These are phyloP conservation scores for Sula dactylatra DNA, from an alignment of 2,113 vertebrate species.

Conservation along the genomic window DNA sequence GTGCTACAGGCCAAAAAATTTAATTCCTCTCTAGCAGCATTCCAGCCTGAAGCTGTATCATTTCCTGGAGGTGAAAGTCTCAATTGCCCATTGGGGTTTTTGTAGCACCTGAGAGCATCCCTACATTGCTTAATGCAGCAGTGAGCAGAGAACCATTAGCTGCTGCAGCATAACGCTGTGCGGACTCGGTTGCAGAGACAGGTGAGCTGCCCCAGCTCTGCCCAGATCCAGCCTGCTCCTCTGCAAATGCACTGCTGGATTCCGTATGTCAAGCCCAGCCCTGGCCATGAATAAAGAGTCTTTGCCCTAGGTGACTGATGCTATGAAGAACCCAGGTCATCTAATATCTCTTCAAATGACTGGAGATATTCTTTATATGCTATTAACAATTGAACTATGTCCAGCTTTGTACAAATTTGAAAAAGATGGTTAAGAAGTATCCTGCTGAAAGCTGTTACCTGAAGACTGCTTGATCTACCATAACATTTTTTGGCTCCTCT, in stretches of 20 bases:
- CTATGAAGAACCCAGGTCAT: neutral
- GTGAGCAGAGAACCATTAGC: neutral
- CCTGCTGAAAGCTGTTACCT: neutral
- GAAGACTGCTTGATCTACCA: neutral
- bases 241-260: neutral
- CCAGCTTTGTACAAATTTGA: neutral
- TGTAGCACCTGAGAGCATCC: neutral
- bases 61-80: neutral
- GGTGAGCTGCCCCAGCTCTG: neutral
- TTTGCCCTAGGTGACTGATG: neutral
- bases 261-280: rapidly evolving
- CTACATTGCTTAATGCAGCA: neutral
- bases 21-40: neutral
- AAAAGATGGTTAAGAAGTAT: neutral
- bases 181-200: neutral
- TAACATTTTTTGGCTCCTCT: neutral
- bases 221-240: neutral
- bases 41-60: neutral
- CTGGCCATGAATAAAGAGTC: neutral
- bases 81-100: neutral
- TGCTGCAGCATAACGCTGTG: neutral
- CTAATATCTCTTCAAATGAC: neutral
- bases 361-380: neutral
- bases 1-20: neutral
- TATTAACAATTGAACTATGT: neutral